Evolutionary conservation across 1,140 invertebrate species (phyloP), one percentile per base, ranked within the genome.

Genomic region (Neuroterus valhalla): DNA sequence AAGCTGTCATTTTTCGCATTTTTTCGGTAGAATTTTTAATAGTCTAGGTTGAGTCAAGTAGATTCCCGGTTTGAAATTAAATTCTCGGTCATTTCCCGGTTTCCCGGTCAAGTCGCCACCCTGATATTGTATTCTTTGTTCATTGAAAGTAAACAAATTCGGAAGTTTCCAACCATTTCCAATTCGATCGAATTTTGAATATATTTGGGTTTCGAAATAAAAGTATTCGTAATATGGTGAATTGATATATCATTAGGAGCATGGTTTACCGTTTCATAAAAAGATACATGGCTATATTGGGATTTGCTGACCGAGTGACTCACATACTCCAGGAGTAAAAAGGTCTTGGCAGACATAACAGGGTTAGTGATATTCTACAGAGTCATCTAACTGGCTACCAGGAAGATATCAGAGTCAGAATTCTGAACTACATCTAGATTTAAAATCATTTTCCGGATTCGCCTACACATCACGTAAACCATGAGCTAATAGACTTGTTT

Each of bases 281-380:
- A 15, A 48, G 48, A n/a, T 52, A 14, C 44, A 45, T 45, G 44
- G 11, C 44, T 19, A 52, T 52, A 23, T 62, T 23, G 23, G 21
- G 23, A 62, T 11, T 62, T 62, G 23, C 15, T 62, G 23, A 62
- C 52, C 52, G 52, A 48, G n/a, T 50, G 73, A 71, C 6, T 62
- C 43, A 75, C 21, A 42, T 68, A 68, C 42, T 21, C 46, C 12
- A 15, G 17, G 48, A 68, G 31, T 43, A 45, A 19, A n/a, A 46
- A 73, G 26, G 1, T 42, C 6, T 71, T 71, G 52, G 55, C 76
- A 71, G 44, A 38, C 48, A n/a, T n/a, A n/a, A n/a, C n/a, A 66
- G 48, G 46, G 48, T 3, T 55, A 23, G 23, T n/a, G 55, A n/a
- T 31, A 62, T 26, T 62, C 8, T 62, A 2, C 23, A 62, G 14